Base-by-base conservation (phyloP, 1,140 invertebrate species). In the Calosoma granatense region DNA sequence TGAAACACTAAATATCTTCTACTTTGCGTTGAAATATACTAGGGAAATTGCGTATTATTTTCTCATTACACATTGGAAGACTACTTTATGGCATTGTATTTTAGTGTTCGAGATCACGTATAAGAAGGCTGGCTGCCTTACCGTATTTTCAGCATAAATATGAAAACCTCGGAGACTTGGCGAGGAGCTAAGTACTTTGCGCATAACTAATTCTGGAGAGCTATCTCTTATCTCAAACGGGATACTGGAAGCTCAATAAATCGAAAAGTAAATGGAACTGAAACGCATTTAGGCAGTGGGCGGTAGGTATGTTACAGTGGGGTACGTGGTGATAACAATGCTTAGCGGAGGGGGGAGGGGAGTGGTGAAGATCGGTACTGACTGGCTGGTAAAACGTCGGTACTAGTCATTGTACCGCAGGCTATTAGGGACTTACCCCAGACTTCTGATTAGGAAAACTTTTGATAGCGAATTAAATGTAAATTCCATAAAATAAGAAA, bases 401-500 rank as follows among this genome's bases (percentile, higher is more conserved):
- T n/a, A n/a, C n/a, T n/a, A 47, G 41, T 36, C 26, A 47, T 4
- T 3, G 26, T 6, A 30, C 41, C 17, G 41, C 41, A 17, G 41
- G 41, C 41, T 47, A 47, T 47, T 47, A 47, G 41, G 41, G 26
- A 30, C 26, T 30, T 30, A 30, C 26, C n/a, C 41, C 6, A 47
- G 17, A 47, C 41, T 9, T 17, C 41, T 47, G 41, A 47, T 47
- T 47, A 47, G 3, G 17, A 47, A 47, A 47, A 47, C 6, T 47
- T 47, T 47, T 47, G 6, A 47, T 47, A 47, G 41, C 41, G 15
- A 47, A 47, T 47, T 47, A 47, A 47, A 47, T 47, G 41, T 47
- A 47, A 47, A 47, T 47, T 47, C 17, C 41, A 47, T 47, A 47
- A 47, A 47, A 47, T 47, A 47, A 47, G 41, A 47, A 47, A 47